A percentile compares a stretch with the other conserved stretches of the same genome.
Conservation (phyloP, 2,888 invertebrate genomes). For the Epinotia nisella region DNA sequence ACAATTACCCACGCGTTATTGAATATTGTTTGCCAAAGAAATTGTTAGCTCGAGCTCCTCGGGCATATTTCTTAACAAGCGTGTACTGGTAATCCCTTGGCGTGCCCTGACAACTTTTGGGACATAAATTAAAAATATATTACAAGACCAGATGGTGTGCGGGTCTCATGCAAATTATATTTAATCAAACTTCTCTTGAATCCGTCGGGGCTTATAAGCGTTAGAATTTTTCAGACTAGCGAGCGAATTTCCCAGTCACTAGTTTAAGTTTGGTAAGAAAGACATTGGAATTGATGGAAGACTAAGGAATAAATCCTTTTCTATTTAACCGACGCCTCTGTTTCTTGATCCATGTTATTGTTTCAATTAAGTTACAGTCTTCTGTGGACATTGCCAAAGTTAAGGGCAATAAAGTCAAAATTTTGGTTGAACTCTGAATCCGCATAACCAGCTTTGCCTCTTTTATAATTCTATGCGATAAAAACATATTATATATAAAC, state of each 20-base stretch:
- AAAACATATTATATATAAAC: no score
- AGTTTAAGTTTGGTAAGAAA: constrained; percentile 20
- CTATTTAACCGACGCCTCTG: background rate
- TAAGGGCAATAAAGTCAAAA: no score
- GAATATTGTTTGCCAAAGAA: constrained; percentile 53
- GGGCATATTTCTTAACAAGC: constrained; percentile 65
- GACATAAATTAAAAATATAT: constrained; percentile 82
- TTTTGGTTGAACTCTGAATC: no score
- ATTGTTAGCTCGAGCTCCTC: constrained; percentile 56
- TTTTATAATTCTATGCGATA: no score
- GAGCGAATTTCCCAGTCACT: constrained; percentile 11
- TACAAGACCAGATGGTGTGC: constrained; percentile 72
- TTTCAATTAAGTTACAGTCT: constrained; percentile 3
- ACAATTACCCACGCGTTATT: constrained; percentile 36
- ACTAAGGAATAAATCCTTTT: constrained; percentile 17
- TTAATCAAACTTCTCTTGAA: constrained; percentile 70
- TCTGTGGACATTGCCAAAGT: no score
- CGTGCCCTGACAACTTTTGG: constrained; percentile 69
- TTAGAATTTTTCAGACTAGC: constrained; percentile 58
- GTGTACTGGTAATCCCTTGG: constrained; percentile 55
- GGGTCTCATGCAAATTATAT: constrained; percentile 75
- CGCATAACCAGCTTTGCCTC: no score
- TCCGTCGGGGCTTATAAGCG: constrained; percentile 56
- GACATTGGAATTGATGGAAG: constrained; percentile 11
- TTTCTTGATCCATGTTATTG: background rate